Evolutionary conservation across 2,113 vertebrate species (phyloP), one percentile per base, ranked within the genome.

Genomic region (Micronisus gabar): DNA sequence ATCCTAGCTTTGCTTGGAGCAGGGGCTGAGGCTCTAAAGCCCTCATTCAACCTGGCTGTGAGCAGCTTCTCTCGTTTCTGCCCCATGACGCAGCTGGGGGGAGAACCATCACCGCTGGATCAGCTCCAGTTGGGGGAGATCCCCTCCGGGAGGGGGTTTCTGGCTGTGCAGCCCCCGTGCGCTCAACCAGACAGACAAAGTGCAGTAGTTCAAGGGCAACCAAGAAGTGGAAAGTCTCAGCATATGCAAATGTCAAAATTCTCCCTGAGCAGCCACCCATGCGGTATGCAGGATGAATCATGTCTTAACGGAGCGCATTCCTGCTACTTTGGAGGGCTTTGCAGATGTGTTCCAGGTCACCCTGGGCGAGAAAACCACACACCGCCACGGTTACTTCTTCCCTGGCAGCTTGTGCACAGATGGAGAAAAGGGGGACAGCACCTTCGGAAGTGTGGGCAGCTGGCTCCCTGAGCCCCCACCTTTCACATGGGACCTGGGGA

Each of bases 201-300:
- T 4, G 11, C 72, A 27, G 68, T 27, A 62, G 1, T 56, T 68
- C 3, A 30, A 78, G 81, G 63, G 63, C 72, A 27, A 20, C 36
- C 0, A 6, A 48, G 61, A 72, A 68, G 72, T 6, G 16, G 91
- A 89, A 97, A 92, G 93, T 15, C 93, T 97, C 84, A 2, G 65
- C 4, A 1, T 94, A 95, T 95, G 95, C 93, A 95, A 97, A 97
- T 95, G 86, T 65, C 95, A 93, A 40, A 94, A 95, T 97, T 97
- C 95, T 95, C 88, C 70, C 86, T 38, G 96, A 96, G 94, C 95
- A 97, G 94, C 96, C 94, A 95, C 97, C 94, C 97, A 95, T 95
- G 97, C 93, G 53, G 97, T 95, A 96, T 97, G 97, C 92, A 93
- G 94, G 96, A 95, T 97, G 96, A 95, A 93, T 97, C 96, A 95